Percentiles rank a stretch among this genome's conserved stretches.
Evolutionary conservation across 2,888 invertebrate genomes (phyloP).

Genomic region (Chouioia cunea): DNA sequence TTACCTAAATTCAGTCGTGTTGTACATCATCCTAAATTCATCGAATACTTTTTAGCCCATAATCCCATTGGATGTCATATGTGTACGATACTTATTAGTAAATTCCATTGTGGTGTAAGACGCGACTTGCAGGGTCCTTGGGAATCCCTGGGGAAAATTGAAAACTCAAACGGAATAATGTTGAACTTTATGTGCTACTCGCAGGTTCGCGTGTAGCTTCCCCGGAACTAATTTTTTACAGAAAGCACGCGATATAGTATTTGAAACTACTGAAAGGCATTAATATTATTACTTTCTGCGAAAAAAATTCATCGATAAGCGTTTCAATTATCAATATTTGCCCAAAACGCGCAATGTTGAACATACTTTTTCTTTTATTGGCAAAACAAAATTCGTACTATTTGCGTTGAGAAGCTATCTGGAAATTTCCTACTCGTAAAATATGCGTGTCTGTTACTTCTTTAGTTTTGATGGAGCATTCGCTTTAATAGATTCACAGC

Average conservation of each 20-base stretch:
- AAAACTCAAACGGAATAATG: constrained; percentile 30
- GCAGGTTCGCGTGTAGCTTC: neutral
- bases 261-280: constrained; percentile 11
- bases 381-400: too few relatives aligned
- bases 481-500: too few relatives aligned
- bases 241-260: constrained; percentile 37
- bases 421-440: too few relatives aligned
- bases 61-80: neutral
- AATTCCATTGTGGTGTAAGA: neutral
- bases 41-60: neutral
- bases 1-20: constrained; percentile 3
- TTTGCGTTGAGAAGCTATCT: too few relatives aligned
- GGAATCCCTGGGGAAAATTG: constrained; percentile 15
- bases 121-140: too few relatives aligned
- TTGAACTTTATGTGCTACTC: neutral
- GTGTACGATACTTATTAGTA: neutral
- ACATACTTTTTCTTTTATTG: too few relatives aligned
- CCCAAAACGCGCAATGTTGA: too few relatives aligned
- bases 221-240: constrained; percentile 12
- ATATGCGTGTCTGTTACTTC: too few relatives aligned
- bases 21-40: neutral
- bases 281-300: neutral
- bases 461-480: too few relatives aligned
- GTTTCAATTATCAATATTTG: too few relatives aligned
- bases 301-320: too few relatives aligned